phyloP scores from a whole-genome alignment of 2,888 invertebrate genomes.

The Idaea dimidiata region DNA sequence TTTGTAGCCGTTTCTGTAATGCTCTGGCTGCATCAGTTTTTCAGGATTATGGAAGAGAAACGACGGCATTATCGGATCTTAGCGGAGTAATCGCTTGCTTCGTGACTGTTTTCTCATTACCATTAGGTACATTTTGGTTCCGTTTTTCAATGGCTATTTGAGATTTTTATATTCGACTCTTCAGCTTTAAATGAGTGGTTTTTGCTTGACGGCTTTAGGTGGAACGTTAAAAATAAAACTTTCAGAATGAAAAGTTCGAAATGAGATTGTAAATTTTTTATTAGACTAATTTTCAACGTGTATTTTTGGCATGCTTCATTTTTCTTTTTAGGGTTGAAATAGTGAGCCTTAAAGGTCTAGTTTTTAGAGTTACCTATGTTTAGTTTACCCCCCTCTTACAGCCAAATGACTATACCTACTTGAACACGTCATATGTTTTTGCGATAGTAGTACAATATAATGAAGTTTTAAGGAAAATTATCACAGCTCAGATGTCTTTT shows the following conservation, averaged over 20 bases:
- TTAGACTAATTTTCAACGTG: background rate
- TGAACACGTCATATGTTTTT: background rate
- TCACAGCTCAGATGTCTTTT: too few relatives aligned
- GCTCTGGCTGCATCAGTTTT: slow-evolving; percentile 62
- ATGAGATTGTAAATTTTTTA: background rate
- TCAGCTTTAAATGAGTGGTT: background rate
- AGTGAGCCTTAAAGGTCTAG: too few relatives aligned
- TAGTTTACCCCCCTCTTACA: too few relatives aligned
- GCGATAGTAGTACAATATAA: too few relatives aligned
- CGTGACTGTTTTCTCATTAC: slow-evolving; percentile 66
- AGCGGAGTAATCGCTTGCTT: slow-evolving; percentile 59
- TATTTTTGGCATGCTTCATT: too few relatives aligned
- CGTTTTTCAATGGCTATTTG: slow-evolving; percentile 5
- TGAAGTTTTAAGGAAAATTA: too few relatives aligned
- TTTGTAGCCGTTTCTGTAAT: slow-evolving; percentile 54
- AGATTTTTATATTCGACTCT: background rate
- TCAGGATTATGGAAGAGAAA: slow-evolving; percentile 75
- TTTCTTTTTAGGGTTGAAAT: too few relatives aligned
- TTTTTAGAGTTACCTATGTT: too few relatives aligned
- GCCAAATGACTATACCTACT: too few relatives aligned
- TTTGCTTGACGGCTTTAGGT: background rate
- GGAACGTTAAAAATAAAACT: background rate
- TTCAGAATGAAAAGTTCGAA: background rate
- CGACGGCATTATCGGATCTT: slow-evolving; percentile 73
- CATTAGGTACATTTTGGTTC: slow-evolving; percentile 50